Evolutionary conservation across 2,113 vertebrate genomes (phyloP), one percentile per base, ranked within the genome.

Genomic region (Tupaia tana): DNA sequence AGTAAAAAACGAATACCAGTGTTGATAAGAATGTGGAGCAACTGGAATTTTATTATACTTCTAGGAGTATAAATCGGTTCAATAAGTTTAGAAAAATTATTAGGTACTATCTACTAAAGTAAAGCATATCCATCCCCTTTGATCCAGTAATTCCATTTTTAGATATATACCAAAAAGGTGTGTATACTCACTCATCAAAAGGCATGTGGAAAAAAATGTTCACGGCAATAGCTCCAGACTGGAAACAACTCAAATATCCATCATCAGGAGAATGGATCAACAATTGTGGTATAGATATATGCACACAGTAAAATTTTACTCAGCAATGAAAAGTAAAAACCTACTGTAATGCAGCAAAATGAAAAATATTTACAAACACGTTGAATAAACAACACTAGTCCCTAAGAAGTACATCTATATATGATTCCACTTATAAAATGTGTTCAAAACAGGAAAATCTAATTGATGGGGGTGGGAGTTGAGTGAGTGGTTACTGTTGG

Each of bases 31-130:
- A 82, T 73, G 9, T 29, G 25, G 24, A 95, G 24, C 69, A 92
- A 90, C 56, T 69, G 22, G 64, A 96, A 92, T 52, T 70, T 79
- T 20, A 56, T 24, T 22, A 9, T 31, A 59, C 22, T 95, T 89
- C 88, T 82, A 12, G 29, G 34, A 92, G 16, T 71, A 77, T 73
- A 92, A 91, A 86, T 12, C 61, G 61, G 56, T 89, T 71, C 27
- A 77, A 85, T 9, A 10, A 86, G 84, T 58, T 66, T 79, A 91
- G 86, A 92, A 96, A 96, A 92, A 93, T 11, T 61, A 8, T 73
- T 90, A 66, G 43, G 31, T 31, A 13, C n/a, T 58, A 85, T 19
- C 81, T 86, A 58, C 25, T 79, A 80, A 91, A 94, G 70, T 25
- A 74, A 95, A 93, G 88, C 4, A 18, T 78, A 77, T 12, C 59